Conservation (phyloP, 2,113 vertebrate species). For the Oryzias curvinotus region DNA sequence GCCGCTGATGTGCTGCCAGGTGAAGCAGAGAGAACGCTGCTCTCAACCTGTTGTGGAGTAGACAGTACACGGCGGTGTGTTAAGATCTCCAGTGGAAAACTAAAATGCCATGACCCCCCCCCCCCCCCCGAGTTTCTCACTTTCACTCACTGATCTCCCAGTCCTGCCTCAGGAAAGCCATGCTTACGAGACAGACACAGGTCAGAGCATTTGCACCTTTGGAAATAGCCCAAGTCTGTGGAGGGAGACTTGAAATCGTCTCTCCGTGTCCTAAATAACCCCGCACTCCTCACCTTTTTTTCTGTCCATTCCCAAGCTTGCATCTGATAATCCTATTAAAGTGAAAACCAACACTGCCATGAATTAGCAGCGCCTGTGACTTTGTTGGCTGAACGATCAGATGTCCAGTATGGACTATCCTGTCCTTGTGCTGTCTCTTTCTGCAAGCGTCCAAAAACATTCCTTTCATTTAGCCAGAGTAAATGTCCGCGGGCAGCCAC, state of each 20-base stretch:
- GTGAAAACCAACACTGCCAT: constrained; percentile 41
- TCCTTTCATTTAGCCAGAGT: not conserved
- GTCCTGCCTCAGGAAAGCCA: constrained; percentile 7
- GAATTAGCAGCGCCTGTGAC: constrained; percentile 37
- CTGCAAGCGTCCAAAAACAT: constrained; percentile 3
- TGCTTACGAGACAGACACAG: constrained; percentile 39
- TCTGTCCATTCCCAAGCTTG: constrained; percentile 11
- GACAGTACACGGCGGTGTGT: not conserved
- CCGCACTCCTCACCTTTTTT: constrained; percentile 6
- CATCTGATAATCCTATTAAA: constrained; percentile 43
- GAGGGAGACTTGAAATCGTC: constrained; percentile 11
- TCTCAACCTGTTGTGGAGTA: not conserved
- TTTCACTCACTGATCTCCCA: constrained; percentile 22
- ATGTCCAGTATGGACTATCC: constrained; percentile 39
- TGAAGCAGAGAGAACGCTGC: not conserved
- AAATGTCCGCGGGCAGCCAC: not conserved
- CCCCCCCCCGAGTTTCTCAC: no score
- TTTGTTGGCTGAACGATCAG: constrained; percentile 35
- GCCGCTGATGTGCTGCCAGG: no score
- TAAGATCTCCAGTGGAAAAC: not conserved
- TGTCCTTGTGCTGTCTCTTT: constrained; percentile 46
- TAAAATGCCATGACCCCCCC: constrained; percentile 16
- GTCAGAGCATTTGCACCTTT: constrained; percentile 23
- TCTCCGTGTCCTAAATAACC: not conserved
- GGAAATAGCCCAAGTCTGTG: not conserved